A percentile compares a stretch with the other conserved stretches of the same genome.
Conservation (phyloP, 2,888 invertebrate genomes). For the Sesia bembeciformis region DNA sequence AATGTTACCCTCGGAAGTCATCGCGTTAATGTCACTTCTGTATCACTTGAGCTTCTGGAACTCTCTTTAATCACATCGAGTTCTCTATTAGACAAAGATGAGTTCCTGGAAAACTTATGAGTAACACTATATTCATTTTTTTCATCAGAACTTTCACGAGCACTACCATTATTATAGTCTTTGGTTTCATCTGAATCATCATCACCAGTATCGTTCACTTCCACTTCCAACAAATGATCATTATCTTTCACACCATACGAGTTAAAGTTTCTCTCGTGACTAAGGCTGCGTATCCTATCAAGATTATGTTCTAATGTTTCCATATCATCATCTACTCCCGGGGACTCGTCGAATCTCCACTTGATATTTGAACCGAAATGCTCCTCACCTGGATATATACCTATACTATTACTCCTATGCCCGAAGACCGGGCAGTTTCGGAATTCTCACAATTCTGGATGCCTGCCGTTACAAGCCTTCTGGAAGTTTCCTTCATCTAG, state of each 20-base stretch:
- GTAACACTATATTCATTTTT: conserved; percentile 54
- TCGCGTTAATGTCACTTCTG: conserved; percentile 69
- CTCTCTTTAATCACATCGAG: conserved; percentile 70
- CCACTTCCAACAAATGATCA: conserved; percentile 61
- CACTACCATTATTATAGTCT: conserved; percentile 43
- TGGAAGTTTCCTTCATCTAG: conserved; percentile 65
- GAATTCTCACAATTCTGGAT: conserved; percentile 72
- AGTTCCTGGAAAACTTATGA: conserved; percentile 63
- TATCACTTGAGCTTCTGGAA: conserved; percentile 70
- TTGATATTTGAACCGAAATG: conserved; percentile 66
- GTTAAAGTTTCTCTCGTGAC: conserved; percentile 56
- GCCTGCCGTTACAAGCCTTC: conserved; percentile 62
- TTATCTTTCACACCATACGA: conserved; percentile 46
- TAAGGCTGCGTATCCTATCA: conserved; percentile 64
- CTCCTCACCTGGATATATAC: conserved; percentile 63
- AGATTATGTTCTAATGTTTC: conserved; percentile 62
- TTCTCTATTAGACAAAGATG: conserved; percentile 65
- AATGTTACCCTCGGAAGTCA: conserved; percentile 68
- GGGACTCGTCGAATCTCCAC: conserved; percentile 64
- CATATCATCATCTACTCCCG: conserved; percentile 48
- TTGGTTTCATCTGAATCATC: conserved; percentile 54
- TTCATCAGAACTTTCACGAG: conserved; percentile 51
- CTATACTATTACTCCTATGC: conserved; percentile 70
- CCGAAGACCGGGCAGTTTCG: conserved; percentile 69
- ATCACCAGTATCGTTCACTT: conserved; percentile 52